Conservation (phyloP, 37 sponge, comb jelly and placozoan genomes). For the Axinella damicornis region DNA sequence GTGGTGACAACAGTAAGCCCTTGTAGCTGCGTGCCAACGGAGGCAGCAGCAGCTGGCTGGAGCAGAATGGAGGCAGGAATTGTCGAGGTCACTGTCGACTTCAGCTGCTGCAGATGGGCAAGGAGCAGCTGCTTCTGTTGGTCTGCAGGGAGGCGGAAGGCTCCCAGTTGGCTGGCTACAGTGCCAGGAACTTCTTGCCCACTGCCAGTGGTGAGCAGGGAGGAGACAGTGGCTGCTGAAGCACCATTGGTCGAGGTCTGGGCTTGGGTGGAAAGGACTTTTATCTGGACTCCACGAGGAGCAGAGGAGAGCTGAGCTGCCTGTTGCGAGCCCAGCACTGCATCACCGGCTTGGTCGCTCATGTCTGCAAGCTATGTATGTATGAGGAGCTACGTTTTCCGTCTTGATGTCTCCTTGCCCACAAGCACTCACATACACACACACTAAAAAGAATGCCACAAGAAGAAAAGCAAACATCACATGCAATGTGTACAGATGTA, state of each 20-base stretch:
- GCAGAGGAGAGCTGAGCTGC: background rate
- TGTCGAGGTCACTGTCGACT: background rate
- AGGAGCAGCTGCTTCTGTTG: slow-evolving; percentile 68
- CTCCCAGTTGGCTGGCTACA: slow-evolving; percentile 34
- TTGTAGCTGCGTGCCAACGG: slow-evolving; percentile 2
- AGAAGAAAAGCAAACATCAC: too few species aligned
- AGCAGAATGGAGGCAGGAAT: slow-evolving; percentile 45
- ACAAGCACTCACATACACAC: too few species aligned
- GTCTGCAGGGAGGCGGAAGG: slow-evolving; percentile 45
- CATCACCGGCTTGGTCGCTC: background rate
- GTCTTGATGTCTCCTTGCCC: too few species aligned
- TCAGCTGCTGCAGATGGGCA: slow-evolving; percentile 53
- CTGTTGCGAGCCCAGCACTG: background rate
- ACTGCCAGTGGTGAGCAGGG: slow-evolving; percentile 17
- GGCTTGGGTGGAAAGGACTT: background rate
- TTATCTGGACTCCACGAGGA: background rate
- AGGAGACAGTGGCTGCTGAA: background rate
- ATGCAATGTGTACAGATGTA: too few species aligned
- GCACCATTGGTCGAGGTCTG: background rate
- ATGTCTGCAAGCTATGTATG: too few species aligned
- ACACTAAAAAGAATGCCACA: too few species aligned
- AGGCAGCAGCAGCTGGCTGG: slow-evolving; percentile 11
- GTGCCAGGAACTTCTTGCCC: slow-evolving; percentile 22
- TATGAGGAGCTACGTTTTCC: too few species aligned
- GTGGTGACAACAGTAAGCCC: slow-evolving; percentile 37